phyloP scores from a whole-genome alignment of 2,888 invertebrate species.

The Caenorhabditis angaria region DNA sequence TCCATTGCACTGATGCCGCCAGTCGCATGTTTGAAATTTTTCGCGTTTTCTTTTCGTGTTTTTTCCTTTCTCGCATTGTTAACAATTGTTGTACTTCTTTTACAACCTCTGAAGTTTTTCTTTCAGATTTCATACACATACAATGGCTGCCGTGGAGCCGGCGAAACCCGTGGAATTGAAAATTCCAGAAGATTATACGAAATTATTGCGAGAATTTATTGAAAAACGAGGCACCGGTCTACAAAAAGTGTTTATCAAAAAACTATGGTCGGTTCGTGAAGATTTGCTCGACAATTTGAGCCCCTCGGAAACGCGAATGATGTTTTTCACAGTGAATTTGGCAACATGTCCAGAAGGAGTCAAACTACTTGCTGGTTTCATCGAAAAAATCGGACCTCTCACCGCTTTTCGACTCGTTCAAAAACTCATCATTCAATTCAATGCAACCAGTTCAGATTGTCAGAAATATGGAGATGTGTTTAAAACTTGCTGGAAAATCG shows the following conservation, averaged over 20 bases:
- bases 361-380: slow-evolving; percentile 19
- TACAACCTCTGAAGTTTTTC: too few species aligned
- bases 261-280: slow-evolving; percentile 31
- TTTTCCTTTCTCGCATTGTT: too few species aligned
- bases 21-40: too few species aligned
- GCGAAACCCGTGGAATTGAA: not conserved
- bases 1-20: too few species aligned
- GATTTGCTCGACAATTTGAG: slow-evolving; percentile 21
- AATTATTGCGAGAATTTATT: slow-evolving; percentile 8
- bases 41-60: too few species aligned
- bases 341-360: slow-evolving; percentile 29
- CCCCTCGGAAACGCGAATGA: slow-evolving; percentile 16
- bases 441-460: slow-evolving; percentile 19
- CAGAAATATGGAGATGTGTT: slow-evolving; percentile 34
- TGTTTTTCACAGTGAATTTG: slow-evolving; percentile 22
- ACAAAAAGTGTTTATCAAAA: slow-evolving; percentile 34
- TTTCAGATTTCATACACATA: too few species aligned
- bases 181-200: slow-evolving; percentile 3
- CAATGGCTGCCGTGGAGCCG: not conserved
- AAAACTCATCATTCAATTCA: slow-evolving; percentile 20
- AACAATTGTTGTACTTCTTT: too few species aligned
- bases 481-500: slow-evolving; percentile 19
- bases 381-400: slow-evolving; percentile 25
- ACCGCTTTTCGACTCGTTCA: slow-evolving; percentile 19
- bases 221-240: not conserved